phyloP scores from a whole-genome alignment of 2,888 invertebrate species.

The Gymnocheta viridis region DNA sequence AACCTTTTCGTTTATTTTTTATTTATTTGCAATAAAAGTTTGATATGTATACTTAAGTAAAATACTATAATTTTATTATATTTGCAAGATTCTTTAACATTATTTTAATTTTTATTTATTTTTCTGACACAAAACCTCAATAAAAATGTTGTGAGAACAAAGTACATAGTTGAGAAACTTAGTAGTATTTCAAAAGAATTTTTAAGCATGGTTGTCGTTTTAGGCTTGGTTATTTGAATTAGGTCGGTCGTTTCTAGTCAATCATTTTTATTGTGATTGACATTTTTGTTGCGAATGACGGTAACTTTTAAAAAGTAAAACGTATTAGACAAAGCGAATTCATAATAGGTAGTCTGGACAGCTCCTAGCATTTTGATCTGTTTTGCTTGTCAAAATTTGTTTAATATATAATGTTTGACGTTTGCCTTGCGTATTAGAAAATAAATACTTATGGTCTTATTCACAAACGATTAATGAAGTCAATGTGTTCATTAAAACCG shows the following conservation, averaged over 20 bases:
- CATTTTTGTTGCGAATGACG: no score
- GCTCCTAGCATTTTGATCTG: no score
- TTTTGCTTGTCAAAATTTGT: no score
- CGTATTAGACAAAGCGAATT: no score
- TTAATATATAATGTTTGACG: no score
- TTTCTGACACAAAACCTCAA: constrained; percentile 48
- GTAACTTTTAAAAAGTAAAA: no score
- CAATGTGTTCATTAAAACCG: no score
- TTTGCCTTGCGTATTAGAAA: no score
- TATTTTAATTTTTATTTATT: constrained; percentile 44
- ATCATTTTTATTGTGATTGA: no score
- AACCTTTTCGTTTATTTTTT: not conserved
- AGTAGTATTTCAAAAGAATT: constrained; percentile 14
- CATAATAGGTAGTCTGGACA: no score
- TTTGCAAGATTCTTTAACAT: constrained; percentile 21
- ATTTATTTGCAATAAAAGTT: constrained; percentile 1
- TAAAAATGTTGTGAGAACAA: constrained; percentile 52
- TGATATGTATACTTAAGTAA: not conserved
- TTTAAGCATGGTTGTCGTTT: constrained; percentile 18
- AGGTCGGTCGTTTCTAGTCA: not conserved
- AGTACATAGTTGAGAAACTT: constrained; percentile 15
- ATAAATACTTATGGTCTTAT: no score
- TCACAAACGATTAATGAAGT: no score
- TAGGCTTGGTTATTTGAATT: not conserved
- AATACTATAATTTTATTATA: constrained; percentile 28